Percentiles rank a stretch among this genome's conserved stretches.
phyloP scores from a whole-genome alignment of 1,140 invertebrate genomes.

The Trinorchestia longiramus region DNA sequence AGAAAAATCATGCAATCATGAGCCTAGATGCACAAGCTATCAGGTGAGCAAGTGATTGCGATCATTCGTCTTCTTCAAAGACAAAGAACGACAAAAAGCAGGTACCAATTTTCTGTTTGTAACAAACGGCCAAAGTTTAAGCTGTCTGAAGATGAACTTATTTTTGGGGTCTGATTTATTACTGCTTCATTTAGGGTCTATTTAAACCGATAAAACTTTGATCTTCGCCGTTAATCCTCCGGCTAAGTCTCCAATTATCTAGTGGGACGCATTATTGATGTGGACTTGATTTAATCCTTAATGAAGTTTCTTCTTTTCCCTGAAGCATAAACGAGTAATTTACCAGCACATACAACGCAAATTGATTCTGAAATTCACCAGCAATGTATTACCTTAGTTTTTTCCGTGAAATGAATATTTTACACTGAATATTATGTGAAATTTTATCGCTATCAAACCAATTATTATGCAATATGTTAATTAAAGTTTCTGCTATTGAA shows the following conservation, averaged over 20 bases:
- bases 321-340: neutral
- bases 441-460: neutral
- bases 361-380: neutral
- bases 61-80: neutral
- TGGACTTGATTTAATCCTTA: neutral
- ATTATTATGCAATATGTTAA: neutral
- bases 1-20: neutral
- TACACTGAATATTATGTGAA: neutral
- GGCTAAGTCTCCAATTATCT: neutral
- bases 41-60: neutral
- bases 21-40: neutral
- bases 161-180: neutral
- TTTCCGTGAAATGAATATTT: neutral
- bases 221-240: neutral
- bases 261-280: neutral
- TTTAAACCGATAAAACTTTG: neutral
- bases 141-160: neutral
- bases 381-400: neutral
- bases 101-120: neutral
- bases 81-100: neutral
- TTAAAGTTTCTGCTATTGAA: too few relatives aligned
- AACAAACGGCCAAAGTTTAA: neutral
- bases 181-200: neutral
- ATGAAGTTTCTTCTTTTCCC: neutral
- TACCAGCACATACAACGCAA: neutral